A percentile compares a stretch with the other conserved stretches of the same genome.
Evolutionary conservation across 2,888 invertebrate genomes (phyloP).

Genomic region (Acleris laterana): DNA sequence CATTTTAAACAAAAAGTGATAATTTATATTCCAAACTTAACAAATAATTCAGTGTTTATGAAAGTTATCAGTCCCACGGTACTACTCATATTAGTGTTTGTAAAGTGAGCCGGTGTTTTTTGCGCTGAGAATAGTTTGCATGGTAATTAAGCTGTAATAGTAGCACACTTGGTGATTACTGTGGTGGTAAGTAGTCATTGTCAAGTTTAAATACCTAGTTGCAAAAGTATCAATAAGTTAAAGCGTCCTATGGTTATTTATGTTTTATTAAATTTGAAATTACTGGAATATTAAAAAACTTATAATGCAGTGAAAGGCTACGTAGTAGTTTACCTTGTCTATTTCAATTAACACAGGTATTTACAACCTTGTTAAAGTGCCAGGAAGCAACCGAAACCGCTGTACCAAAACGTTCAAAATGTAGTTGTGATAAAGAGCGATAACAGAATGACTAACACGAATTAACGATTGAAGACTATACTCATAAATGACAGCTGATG

Average conservation of each 20-base stretch:
- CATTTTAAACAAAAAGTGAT: conserved; percentile 4
- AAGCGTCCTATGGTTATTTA: not conserved
- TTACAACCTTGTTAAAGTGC: conserved; percentile 19
- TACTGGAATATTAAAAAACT: too few relatives aligned
- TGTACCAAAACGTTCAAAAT: conserved; percentile 7
- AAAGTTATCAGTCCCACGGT: conserved; percentile 27
- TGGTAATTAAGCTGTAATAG: conserved; percentile 61
- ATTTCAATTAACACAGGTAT: conserved; percentile 5
- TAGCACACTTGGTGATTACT: conserved; percentile 46
- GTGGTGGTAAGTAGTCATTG: conserved; percentile 62
- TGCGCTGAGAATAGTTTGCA: conserved; percentile 53
- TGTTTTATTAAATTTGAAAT: too few relatives aligned
- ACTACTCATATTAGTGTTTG: conserved; percentile 20
- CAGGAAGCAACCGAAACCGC: conserved; percentile 7
- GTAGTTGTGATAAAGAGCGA: conserved; percentile 2
- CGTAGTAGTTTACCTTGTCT: conserved; percentile 22
- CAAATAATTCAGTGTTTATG: conserved; percentile 26
- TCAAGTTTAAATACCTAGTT: conserved; percentile 51
- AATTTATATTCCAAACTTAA: conserved; percentile 9
- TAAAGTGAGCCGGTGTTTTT: conserved; percentile 48
- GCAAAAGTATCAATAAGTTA: not conserved
- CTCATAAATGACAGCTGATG: conserved; percentile 7
- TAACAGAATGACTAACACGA: conserved; percentile 23
- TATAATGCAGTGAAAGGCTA: too few relatives aligned
- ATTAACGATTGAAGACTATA: conserved; percentile 8